Evolutionary conservation across 2,888 invertebrate genomes (phyloP), one percentile per base, ranked within the genome.

Genomic region (Spatulosminthurus flaviceps): DNA sequence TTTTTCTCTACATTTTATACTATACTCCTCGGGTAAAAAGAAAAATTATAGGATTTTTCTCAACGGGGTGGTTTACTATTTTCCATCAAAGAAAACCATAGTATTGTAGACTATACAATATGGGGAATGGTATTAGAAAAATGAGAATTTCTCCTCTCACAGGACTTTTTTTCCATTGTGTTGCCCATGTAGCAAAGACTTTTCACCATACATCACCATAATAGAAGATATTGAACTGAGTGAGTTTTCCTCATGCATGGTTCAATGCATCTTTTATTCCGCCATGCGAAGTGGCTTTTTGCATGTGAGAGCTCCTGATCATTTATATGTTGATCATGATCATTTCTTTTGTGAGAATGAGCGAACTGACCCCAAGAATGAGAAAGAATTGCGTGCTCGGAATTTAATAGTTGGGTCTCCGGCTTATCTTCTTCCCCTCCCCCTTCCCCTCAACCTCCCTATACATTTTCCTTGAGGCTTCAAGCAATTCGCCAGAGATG

Each of bases 261-360:
- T 51, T n/a, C 7, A 51, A 51, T 51, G 51, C 19, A 51, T 51
- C 51, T 51, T 51, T n/a, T n/a, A n/a, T 51, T 51, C 51, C n/a
- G 2, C 41, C 41, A n/a, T 41, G 4, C 51, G 19, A 51, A 51
- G 51, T 51, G 51, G 51, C 51, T 51, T 51, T 51, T 51, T 51
- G 51, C 51, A 51, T 51, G 51, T 51, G 51, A 51, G 51, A 51
- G n/a, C 51, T 16, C 51, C 51, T 51, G 51, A 73, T 73, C 73
- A 60, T 73, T 73, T 60, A 73, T 73, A 73, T 73, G 60, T 51
- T 73, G 73, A 73, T 73, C 60, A 60, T 51, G 72, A 72, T 72
- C 72, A 51, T 73, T 73, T 73, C 73, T 60, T 73, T 73, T 73
- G 73, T 73, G 73, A 60, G 43, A 73, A 73, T 73, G 73, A 43